Evolutionary conservation across 2,113 vertebrate species (phyloP), one percentile per base, ranked within the genome.

Genomic region (Corvus moneduloides): DNA sequence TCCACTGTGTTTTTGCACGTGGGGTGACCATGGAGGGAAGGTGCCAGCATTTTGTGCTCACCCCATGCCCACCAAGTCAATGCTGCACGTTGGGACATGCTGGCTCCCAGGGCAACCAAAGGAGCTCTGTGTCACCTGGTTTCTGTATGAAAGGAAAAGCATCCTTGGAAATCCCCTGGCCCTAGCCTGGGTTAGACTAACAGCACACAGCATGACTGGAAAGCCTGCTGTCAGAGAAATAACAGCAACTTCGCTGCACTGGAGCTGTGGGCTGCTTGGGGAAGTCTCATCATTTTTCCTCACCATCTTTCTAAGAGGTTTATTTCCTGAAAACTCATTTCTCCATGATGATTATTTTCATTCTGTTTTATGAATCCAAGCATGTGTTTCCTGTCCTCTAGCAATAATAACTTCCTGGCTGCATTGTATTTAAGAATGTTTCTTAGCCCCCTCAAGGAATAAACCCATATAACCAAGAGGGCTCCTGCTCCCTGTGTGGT

Each of bases 61-160:
- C 6, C 46, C 23, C 3, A 0, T 41, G 37, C 43, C 48, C 3
- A 1, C 17, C 28, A 24, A 67, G 43, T 52, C 67, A 44, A 8
- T 1, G 15, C 66, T 51, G 22, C 21, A 5, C 0, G 0, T 2
- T 0, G 3, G 30, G 35, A 32, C 41, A 13, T 1, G 7, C 41
- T 7, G 3, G 20, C 59, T 81, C 41, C 58, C 12, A 26, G 63
- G 63, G 67, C 72, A 67, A 35, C 6, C 35, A 33, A 24, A 64
- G 48, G 49, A 68, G 27, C 30, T 86, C 19, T 22, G 13, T 54
- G 22, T 20, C 6, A 0, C 16, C 7, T 54, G 32, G 1, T 9
- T 68, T 56, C 41, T 41, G 11, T 26, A 6, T 7, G 76, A 44
- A 30, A n/a, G 67, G n/a, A 74, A 83, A 69, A 84, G 4, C 26